A percentile compares a stretch with the other conserved stretches of the same genome.
phyloP scores from a whole-genome alignment of 2,888 invertebrate species.

The Octodonta nipae region DNA sequence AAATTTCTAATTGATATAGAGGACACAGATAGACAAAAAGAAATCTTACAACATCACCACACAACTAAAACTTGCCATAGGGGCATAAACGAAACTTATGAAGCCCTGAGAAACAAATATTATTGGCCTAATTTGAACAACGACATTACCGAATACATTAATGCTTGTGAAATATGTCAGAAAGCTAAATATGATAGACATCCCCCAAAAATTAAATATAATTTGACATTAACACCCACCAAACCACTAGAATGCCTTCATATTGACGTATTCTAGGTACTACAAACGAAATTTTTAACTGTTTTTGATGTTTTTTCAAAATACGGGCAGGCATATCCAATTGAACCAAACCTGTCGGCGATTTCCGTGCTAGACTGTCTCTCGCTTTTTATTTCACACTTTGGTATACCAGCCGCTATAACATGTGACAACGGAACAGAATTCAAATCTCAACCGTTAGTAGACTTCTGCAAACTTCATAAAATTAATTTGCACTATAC shows the following conservation, averaged over 20 bases:
- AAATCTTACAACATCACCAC: slow-evolving; percentile 9
- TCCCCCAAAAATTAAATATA: slow-evolving; percentile 3
- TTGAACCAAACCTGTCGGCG: slow-evolving; percentile 5
- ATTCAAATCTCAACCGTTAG: slow-evolving; percentile 9
- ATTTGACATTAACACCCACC: background rate
- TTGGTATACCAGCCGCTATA: no score
- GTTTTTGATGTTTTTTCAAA: slow-evolving; percentile 6
- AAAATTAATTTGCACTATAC: slow-evolving; percentile 9
- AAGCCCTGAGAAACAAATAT: slow-evolving; percentile 8
- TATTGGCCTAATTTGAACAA: slow-evolving; percentile 12
- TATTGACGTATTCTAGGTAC: slow-evolving; percentile 3
- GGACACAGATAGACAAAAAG: slow-evolving; percentile 4
- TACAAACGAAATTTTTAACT: slow-evolving; percentile 3
- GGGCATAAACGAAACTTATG: slow-evolving; percentile 12
- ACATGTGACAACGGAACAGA: no score
- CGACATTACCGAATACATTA: slow-evolving; percentile 1
- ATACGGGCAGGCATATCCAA: slow-evolving; percentile 4
- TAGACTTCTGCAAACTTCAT: slow-evolving; percentile 9
- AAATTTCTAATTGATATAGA: slow-evolving; percentile 6
- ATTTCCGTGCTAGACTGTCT: no score
- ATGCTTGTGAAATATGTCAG: slow-evolving; percentile 5
- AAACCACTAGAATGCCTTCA: slow-evolving; percentile 5
- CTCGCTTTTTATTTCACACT: no score
- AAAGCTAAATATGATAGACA: slow-evolving; percentile 7
- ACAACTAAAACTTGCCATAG: slow-evolving; percentile 10